These are phyloP conservation scores for Athalia rosae DNA, from an alignment of 2,888 invertebrate species.

Conservation along the genomic window DNA sequence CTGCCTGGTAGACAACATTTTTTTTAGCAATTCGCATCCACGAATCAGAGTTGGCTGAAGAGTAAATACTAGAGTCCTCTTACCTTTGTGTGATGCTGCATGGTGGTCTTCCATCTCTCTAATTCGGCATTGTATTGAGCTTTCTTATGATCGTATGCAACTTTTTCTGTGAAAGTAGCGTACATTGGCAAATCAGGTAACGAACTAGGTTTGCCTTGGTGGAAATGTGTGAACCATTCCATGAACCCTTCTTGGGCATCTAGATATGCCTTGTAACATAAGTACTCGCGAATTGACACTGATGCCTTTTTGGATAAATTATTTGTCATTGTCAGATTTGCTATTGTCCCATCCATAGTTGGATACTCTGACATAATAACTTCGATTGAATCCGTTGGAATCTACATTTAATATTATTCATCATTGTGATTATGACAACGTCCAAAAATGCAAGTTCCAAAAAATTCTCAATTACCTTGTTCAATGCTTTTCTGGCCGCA, in stretches of 20 bases:
- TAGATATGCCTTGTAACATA: conserved; percentile 91
- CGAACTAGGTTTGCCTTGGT: conserved; percentile 85
- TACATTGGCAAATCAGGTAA: conserved; percentile 78
- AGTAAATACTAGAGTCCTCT: conserved; percentile 37
- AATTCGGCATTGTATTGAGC: conserved; percentile 87
- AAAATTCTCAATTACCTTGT: conserved; percentile 74
- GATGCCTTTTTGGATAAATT: conserved; percentile 74
- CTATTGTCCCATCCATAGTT: conserved; percentile 66
- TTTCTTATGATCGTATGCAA: conserved; percentile 89
- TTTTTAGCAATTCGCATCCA: conserved; percentile 5
- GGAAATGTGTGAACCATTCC: conserved; percentile 90
- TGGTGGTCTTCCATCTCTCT: conserved; percentile 83
- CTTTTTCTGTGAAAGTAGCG: conserved; percentile 89
- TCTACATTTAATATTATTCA: conserved; percentile 62
- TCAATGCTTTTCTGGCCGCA: conserved; percentile 86
- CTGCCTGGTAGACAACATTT: conserved; percentile 75
- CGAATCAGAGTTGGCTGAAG: not conserved
- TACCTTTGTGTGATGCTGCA: conserved; percentile 83
- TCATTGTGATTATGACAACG: not conserved
- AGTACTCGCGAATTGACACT: conserved; percentile 83
- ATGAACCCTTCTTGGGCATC: conserved; percentile 91
- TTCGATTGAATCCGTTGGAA: conserved; percentile 81
- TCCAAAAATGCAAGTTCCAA: not conserved
- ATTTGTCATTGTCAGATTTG: conserved; percentile 70
- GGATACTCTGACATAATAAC: conserved; percentile 75